These are phyloP conservation scores for Callyntrura sp. DNA, from an alignment of 2,888 invertebrate species.

Conservation along the genomic window DNA sequence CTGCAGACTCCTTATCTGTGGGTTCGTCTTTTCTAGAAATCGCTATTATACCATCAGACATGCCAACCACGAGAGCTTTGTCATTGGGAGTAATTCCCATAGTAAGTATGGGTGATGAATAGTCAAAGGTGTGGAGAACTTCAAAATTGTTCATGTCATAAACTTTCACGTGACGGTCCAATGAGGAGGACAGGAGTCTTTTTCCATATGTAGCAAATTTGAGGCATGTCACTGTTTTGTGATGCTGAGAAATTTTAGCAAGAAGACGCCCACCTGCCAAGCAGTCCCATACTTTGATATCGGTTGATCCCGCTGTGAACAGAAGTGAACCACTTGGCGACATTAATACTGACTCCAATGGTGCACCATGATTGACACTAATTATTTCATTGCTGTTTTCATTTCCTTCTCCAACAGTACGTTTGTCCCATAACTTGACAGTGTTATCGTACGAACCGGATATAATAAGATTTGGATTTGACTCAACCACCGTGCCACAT, in stretches of 20 bases:
- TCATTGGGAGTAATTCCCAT: conserved; percentile 89
- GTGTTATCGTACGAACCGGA: conserved; percentile 96
- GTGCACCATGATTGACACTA: conserved; percentile 94
- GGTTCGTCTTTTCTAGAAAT: conserved; percentile 89
- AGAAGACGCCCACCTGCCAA: conserved; percentile 94
- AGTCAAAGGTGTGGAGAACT: conserved; percentile 94
- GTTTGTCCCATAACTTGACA: conserved; percentile 94
- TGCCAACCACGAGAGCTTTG: conserved; percentile 95
- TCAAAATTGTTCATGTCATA: conserved; percentile 95
- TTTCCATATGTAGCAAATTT: conserved; percentile 93
- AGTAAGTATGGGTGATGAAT: conserved; percentile 95
- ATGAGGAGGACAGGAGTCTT: conserved; percentile 94
- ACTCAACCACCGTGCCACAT: conserved; percentile 82
- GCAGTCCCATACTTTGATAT: conserved; percentile 97
- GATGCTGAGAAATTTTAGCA: conserved; percentile 95
- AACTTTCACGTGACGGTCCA: conserved; percentile 97
- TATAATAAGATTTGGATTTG: conserved; percentile 90
- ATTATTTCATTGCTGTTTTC: conserved; percentile 87
- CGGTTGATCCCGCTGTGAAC: conserved; percentile 95
- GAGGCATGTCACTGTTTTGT: conserved; percentile 97
- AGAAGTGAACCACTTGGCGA: conserved; percentile 96
- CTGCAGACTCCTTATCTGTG: conserved; percentile 85
- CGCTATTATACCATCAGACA: conserved; percentile 96
- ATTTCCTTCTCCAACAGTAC: conserved; percentile 86
- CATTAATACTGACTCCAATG: conserved; percentile 95